phyloP scores from a whole-genome alignment of 2,113 vertebrate genomes.

The Planiliza haematocheilus region DNA sequence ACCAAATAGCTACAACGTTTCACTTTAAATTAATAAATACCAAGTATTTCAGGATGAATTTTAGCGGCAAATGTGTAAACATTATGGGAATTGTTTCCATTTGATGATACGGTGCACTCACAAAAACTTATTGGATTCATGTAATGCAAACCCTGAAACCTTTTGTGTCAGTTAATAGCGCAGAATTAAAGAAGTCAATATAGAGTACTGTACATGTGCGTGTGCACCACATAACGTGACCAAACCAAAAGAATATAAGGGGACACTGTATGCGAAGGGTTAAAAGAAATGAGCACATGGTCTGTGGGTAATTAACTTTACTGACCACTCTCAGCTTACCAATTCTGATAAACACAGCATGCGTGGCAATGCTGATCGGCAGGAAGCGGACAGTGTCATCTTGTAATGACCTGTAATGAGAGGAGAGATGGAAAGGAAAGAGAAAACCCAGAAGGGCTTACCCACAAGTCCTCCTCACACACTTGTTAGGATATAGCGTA shows the following conservation, averaged over 20 bases:
- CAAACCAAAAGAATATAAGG: not conserved
- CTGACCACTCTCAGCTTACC: slow-evolving; percentile 22
- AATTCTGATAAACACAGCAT: slow-evolving; percentile 6
- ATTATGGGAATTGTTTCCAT: not conserved
- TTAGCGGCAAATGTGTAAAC: not conserved
- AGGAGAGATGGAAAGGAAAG: slow-evolving; percentile 51
- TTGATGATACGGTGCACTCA: not conserved
- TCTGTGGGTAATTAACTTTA: slow-evolving; percentile 6
- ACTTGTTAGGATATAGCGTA: slow-evolving; percentile 43
- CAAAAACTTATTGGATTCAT: no score
- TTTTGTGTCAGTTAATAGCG: not conserved
- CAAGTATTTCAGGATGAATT: not conserved
- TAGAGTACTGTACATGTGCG: no score
- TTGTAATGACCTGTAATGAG: slow-evolving; percentile 62
- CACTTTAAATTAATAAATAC: no score
- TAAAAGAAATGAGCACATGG: not conserved
- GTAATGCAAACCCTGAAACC: no score
- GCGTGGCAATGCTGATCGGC: slow-evolving; percentile 13
- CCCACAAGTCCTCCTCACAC: slow-evolving; percentile 16
- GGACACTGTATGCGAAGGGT: no score
- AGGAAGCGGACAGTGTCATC: slow-evolving; percentile 48
- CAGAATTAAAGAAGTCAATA: not conserved
- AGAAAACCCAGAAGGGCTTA: slow-evolving; percentile 42
- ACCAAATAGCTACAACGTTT: no score
- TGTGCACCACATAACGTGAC: no score